Base-by-base conservation (phyloP, 2,888 invertebrate species). In the Dasysyrphus albostriatus region DNA sequence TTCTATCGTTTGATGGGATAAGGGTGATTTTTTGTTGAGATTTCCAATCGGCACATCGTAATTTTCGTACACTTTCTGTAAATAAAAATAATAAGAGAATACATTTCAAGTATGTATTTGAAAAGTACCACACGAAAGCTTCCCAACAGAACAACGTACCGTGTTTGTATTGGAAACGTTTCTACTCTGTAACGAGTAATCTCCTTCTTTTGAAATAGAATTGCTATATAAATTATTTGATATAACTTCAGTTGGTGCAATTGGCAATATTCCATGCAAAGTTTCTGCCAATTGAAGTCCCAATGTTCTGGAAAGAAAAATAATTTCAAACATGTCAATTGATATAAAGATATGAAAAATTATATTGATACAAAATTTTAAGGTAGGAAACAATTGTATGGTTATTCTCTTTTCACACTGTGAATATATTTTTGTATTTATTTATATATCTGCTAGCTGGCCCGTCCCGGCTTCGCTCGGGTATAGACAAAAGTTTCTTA, bases 201-300 rank as follows among this genome's bases (percentile, higher is more conserved):
- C 90, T 58, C 58, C 83, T 67, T 89, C 90, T 54, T 89, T 89
- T 8, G 91, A 88, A 63, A 90, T 61, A 8, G 89, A 74, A 37
- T 61, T 85, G 24, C 37, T 78, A 51, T 88, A 89, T 34, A 89
- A 37, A 29, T 82, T 87, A 29, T 47, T 69, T 37, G 85, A 69
- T 51, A 89, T 90, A 16, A 88, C 84, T 51, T 91, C 92, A 65
- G 89, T 89, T 39, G 91, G 89, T 14, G 90, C 89, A 49, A 92
- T 91, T 12, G 92, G 92, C 58, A 92, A 87, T 74, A 92, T 92
- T 19, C 92, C 93, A 87, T 92, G 90, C 3, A 92, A 88, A n/a
- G 92, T 92, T 44, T 93, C 92, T 59, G 92, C 89, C 59, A 92
- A 88, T 70, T 92, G 91, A 67, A 92, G 88, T 44, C 91, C 91